Base-by-base conservation (phyloP, 2,797 vertebrate genomes). In the Anisognathus igniventris region DNA sequence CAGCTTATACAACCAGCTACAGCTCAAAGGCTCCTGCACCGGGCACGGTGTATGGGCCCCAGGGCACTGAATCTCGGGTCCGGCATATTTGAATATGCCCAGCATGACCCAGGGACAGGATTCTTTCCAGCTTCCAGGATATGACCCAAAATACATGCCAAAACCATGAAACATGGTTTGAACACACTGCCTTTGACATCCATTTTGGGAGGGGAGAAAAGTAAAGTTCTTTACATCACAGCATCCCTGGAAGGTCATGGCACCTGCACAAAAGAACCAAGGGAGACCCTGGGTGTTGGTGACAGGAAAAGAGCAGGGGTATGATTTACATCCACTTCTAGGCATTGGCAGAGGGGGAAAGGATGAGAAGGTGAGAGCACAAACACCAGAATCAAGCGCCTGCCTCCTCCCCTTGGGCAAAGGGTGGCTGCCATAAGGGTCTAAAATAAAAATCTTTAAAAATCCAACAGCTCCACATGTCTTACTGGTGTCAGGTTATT, bases 1-100 rank as follows among this genome's bases (percentile, higher is more conserved):
- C 94, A 94, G 53, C 45, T 64, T 88, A 85, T 27, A 92, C 90
- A 96, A 86, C 73, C 83, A 88, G 33, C 64, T 54, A 74, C 80
- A 85, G 64, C 62, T 87, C 86, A 64, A 48, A 78, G 50, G 67
- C 72, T 92, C 37, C 25, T 1, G 2, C 0, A 1, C 33, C 14
- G 61, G 68, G 39, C 31, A 87, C 74, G 47, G 45, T 10, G 14
- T 2, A 28, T 10, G 20, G 50, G 84, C 88, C 90, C 39, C 48
- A 64, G 73, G 90, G 86, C 90, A 81, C 56, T 70, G 54, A 56
- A 19, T 93, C 80, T 73, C 2, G 0, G n/a, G 67, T 90, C 84
- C 64, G 16, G 22, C 10, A 7, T 17, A 87, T 37, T 21, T 72
- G 23, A 89, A 40, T 61, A 74, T 68, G 65, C 72, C 68, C 74